Conservation (phyloP, 1,140 invertebrate species). For the Chelonus insularis region DNA sequence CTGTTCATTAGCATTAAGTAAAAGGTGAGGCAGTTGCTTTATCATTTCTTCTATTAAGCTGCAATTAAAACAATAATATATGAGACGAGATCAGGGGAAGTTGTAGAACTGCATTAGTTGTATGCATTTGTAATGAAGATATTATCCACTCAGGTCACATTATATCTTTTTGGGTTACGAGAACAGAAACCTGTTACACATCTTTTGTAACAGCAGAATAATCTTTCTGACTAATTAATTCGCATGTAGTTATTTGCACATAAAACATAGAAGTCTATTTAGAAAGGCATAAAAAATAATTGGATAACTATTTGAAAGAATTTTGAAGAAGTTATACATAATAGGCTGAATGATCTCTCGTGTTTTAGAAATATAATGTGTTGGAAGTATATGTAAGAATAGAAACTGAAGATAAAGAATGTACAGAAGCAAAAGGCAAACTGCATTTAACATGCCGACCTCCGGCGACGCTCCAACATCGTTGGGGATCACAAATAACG, state of each 20-base stretch:
- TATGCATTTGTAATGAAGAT: background rate
- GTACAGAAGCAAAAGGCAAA: no score
- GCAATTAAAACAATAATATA: no score
- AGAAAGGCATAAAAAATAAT: no score
- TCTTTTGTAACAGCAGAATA: background rate
- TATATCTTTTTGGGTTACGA: slow-evolving; percentile 13
- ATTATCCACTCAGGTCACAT: background rate
- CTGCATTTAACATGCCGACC: slow-evolving; percentile 24
- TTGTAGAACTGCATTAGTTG: background rate
- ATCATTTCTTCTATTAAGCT: no score
- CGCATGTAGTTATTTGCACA: background rate
- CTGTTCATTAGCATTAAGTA: no score
- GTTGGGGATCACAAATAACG: slow-evolving; percentile 21
- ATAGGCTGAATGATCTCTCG: background rate
- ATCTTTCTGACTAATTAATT: slow-evolving; percentile 1
- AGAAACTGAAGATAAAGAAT: no score
- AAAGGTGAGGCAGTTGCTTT: no score
- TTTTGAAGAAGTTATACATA: no score
- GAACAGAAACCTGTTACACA: slow-evolving; percentile 26
- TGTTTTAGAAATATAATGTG: no score
- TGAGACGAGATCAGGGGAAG: no score
- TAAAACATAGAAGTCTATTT: background rate
- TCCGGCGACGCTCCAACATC: slow-evolving; percentile 19
- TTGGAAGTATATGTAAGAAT: no score
- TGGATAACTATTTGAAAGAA: no score